Percentiles rank a stretch among this genome's conserved stretches.
phyloP scores from a whole-genome alignment of 1,140 invertebrate species.

The Apis laboriosa region DNA sequence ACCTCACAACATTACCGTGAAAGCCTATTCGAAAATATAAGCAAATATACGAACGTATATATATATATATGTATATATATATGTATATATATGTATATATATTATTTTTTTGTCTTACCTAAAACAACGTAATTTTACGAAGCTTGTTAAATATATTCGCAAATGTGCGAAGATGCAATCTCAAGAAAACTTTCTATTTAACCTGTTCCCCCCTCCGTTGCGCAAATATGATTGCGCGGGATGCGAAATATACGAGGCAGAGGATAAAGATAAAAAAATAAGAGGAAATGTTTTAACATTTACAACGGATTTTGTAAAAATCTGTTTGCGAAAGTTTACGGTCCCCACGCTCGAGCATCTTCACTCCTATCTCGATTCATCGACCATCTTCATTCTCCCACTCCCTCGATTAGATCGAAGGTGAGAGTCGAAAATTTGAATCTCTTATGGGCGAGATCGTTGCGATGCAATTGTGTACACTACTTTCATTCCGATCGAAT shows the following conservation, averaged over 20 bases:
- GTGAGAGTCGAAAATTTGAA: background rate
- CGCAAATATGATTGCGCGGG: slow-evolving; percentile 14
- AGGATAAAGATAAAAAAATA: background rate
- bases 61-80: too few relatives aligned
- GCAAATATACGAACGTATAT: slow-evolving; percentile 15
- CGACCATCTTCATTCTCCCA: too few relatives aligned
- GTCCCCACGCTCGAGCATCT: too few relatives aligned
- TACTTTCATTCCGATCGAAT: too few relatives aligned
- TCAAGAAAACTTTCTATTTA: slow-evolving; percentile 39
- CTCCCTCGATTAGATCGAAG: background rate
- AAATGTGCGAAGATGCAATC: slow-evolving; percentile 12
- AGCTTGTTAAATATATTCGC: slow-evolving; percentile 9
- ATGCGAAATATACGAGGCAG: background rate
- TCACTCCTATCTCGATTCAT: too few relatives aligned
- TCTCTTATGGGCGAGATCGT: background rate
- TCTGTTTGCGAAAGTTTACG: too few relatives aligned
- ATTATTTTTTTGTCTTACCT: slow-evolving; percentile 19
- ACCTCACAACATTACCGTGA: slow-evolving; percentile 60
- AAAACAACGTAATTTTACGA: background rate
- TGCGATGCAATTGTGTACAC: background rate
- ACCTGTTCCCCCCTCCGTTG: background rate
- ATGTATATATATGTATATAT: too few relatives aligned
- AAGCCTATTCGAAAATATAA: slow-evolving; percentile 48
- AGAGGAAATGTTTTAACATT: background rate
- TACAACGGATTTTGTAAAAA: background rate